These are phyloP conservation scores for Peromyscus attwateri DNA, from an alignment of 2,797 vertebrate species.

Conservation along the genomic window DNA sequence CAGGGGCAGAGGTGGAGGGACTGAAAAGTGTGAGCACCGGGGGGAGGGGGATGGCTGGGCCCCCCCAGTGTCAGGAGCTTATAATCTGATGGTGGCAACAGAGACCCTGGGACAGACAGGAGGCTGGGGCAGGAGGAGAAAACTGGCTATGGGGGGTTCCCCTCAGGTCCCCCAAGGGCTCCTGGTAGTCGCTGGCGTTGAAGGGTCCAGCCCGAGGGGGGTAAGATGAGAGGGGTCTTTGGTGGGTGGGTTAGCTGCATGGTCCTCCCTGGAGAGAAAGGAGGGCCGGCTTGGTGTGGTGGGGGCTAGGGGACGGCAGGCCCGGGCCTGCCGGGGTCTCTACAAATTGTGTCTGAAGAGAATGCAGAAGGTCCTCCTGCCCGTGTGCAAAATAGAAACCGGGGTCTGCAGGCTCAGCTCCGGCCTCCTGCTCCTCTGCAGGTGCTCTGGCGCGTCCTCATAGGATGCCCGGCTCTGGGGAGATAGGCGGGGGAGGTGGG, in stretches of 20 bases:
- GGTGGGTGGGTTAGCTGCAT: constrained; percentile 97
- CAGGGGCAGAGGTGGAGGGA: constrained; percentile 50
- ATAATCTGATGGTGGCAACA: constrained; percentile 82
- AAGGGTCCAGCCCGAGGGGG: constrained; percentile 80
- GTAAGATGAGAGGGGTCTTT: constrained; percentile 87
- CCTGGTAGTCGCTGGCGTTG: constrained; percentile 83
- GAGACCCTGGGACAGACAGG: constrained; percentile 84
- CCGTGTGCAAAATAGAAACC: constrained; percentile 90
- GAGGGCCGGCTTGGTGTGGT: constrained; percentile 41
- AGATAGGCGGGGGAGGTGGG: not conserved
- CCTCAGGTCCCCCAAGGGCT: constrained; percentile 77
- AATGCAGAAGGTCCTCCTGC: constrained; percentile 87
- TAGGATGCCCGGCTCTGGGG: constrained; percentile 72
- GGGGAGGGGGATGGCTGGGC: constrained; percentile 77
- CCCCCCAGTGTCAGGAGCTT: constrained; percentile 83
- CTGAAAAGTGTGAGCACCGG: constrained; percentile 76
- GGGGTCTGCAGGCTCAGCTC: constrained; percentile 78
- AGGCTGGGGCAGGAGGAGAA: constrained; percentile 77
- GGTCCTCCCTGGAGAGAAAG: constrained; percentile 69
- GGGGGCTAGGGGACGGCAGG: constrained; percentile 58
- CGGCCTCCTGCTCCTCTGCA: constrained; percentile 78
- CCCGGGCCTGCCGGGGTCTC: constrained; percentile 81
- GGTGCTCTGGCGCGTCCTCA: no score
- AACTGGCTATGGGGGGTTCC: constrained; percentile 65
- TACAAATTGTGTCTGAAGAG: constrained; percentile 85